phyloP scores from a whole-genome alignment of 1,140 invertebrate species.

The Solenopsis fugax region DNA sequence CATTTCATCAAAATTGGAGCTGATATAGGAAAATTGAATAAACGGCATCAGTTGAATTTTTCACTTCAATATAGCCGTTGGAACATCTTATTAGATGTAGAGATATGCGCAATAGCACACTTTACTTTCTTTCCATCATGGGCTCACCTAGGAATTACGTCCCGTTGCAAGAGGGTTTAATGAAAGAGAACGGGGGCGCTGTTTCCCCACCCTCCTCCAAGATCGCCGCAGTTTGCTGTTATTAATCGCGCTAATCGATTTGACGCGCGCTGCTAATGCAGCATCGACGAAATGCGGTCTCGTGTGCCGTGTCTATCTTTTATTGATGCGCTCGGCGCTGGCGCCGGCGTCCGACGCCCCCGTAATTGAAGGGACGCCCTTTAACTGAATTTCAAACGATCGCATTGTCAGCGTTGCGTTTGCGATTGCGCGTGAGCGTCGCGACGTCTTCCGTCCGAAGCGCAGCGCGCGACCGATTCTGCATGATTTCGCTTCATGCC shows the following conservation, averaged over 20 bases:
- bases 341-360: conserved; percentile 57
- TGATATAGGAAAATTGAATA: too few relatives aligned
- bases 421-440: conserved; percentile 42
- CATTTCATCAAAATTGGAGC: too few relatives aligned
- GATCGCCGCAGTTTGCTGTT: conserved; percentile 34
- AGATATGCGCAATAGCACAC: too few relatives aligned
- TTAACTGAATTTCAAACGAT: conserved; percentile 64
- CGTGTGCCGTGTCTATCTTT: conserved; percentile 57
- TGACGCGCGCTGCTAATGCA: conserved; percentile 54
- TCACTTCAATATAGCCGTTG: too few relatives aligned
- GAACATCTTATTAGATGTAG: too few relatives aligned
- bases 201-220: conserved; percentile 21
- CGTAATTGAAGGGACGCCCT: conserved; percentile 61
- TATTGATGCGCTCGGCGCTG: conserved; percentile 55
- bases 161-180: conserved; percentile 11
- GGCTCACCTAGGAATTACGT: background rate
- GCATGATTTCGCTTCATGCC: background rate
- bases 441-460: conserved; percentile 36
- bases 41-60: too few relatives aligned
- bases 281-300: conserved; percentile 39
- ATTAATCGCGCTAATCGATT: conserved; percentile 63
- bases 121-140: too few relatives aligned
- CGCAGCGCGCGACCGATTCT: conserved; percentile 6
- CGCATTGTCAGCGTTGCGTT: conserved; percentile 60
- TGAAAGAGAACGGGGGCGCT: conserved; percentile 32